Evolutionary conservation across 2,113 vertebrate species (phyloP).

Genomic region (Sylvia atricapilla): DNA sequence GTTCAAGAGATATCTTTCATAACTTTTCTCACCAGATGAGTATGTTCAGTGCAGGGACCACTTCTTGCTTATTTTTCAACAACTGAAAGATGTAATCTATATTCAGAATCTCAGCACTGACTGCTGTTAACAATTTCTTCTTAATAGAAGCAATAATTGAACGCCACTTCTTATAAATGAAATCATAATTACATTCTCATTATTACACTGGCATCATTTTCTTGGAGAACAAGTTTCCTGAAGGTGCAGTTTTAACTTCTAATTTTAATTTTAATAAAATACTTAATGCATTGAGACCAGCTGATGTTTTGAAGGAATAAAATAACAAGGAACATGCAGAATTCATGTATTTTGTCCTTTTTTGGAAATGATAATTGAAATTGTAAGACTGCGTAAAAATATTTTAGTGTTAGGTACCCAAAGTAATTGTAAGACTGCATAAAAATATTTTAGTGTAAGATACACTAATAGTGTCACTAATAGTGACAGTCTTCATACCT

Average conservation of each 20-base stretch:
- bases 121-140: slow-evolving; percentile 37
- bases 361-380: neutral
- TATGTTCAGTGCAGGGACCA: neutral
- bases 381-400: neutral
- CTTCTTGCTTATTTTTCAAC: neutral
- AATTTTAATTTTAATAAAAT: slow-evolving; percentile 51
- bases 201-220: slow-evolving; percentile 24
- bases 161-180: slow-evolving; percentile 43
- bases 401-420: neutral
- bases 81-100: neutral
- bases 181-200: slow-evolving; percentile 48
- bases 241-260: slow-evolving; percentile 43
- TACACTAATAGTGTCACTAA: too few species aligned
- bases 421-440: neutral
- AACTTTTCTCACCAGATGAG: neutral
- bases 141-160: slow-evolving; percentile 51
- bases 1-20: neutral
- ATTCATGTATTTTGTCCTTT: neutral
- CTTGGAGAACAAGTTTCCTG: slow-evolving; percentile 44
- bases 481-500: neutral
- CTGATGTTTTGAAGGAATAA: neutral
- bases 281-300: neutral
- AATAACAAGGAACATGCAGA: neutral
- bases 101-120: neutral
- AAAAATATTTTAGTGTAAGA: neutral